Percentiles rank a stretch among this genome's conserved stretches.
These are phyloP conservation scores for Melieria crassipennis DNA, from an alignment of 2,888 invertebrate genomes.

Conservation along the genomic window DNA sequence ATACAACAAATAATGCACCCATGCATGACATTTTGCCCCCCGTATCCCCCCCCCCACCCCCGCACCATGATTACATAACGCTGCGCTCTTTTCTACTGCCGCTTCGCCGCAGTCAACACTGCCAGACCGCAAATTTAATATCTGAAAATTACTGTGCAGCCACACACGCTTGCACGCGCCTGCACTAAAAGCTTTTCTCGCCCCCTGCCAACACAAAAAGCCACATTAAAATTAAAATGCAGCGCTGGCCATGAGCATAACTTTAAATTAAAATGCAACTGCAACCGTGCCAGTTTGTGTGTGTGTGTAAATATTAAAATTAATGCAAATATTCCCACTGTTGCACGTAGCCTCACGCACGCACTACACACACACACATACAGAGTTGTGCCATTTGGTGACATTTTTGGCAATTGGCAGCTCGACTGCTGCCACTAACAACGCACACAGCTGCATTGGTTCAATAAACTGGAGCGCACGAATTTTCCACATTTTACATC, in stretches of 20 bases:
- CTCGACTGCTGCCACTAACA: background rate
- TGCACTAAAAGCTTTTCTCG: conserved; percentile 6
- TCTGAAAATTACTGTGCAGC: too few relatives aligned
- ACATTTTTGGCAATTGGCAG: conserved; percentile 20
- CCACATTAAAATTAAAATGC: conserved; percentile 28
- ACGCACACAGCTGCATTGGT: conserved; percentile 1
- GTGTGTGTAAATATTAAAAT: conserved; percentile 32
- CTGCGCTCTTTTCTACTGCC: too few relatives aligned
- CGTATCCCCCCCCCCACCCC: background rate
- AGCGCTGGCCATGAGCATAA: conserved; percentile 35
- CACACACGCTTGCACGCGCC: too few relatives aligned
- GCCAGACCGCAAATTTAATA: too few relatives aligned
- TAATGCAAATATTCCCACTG: conserved; percentile 33
- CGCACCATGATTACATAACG: too few relatives aligned
- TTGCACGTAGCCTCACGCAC: background rate
- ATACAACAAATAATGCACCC: too few relatives aligned
- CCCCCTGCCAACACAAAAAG: background rate
- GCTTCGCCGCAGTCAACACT: too few relatives aligned
- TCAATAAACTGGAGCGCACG: conserved; percentile 25
- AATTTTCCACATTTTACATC: too few relatives aligned
- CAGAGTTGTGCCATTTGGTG: conserved; percentile 8
- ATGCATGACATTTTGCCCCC: too few relatives aligned
- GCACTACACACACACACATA: background rate
- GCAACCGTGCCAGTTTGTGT: conserved; percentile 14
- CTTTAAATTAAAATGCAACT: conserved; percentile 38